Percentiles rank a stretch among this genome's conserved stretches.
Conservation (phyloP, 2,888 invertebrate genomes). For the Hyposoter dolosus region DNA sequence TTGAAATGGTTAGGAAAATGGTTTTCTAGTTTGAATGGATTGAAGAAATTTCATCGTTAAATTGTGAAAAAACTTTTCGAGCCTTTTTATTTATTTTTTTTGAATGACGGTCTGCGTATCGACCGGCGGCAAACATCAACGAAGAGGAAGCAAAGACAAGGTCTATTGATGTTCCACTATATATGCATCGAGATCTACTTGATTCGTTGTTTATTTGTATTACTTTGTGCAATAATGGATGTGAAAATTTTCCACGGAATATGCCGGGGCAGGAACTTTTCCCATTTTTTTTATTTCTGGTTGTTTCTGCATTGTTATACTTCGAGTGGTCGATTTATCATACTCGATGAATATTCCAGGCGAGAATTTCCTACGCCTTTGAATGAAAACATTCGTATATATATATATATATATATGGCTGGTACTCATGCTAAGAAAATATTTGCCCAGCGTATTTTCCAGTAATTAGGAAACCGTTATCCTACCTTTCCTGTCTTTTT, state of each 20-base stretch:
- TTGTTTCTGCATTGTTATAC: not conserved
- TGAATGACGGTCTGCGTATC: conserved; percentile 28
- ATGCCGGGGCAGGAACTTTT: not conserved
- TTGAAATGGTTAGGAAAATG: not conserved
- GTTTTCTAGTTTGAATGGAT: not conserved
- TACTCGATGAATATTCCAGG: conserved; percentile 46
- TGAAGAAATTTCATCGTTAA: not conserved
- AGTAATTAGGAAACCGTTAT: conserved; percentile 53
- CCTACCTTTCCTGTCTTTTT: conserved; percentile 5
- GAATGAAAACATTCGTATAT: not conserved
- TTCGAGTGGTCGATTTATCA: conserved; percentile 36
- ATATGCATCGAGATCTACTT: conserved; percentile 51
- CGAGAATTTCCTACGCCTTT: not conserved
- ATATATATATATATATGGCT: conserved; percentile 1
- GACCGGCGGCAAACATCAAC: not conserved
- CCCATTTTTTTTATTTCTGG: not conserved
- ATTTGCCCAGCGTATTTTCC: conserved; percentile 27
- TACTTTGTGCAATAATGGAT: conserved; percentile 19
- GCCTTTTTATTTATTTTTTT: conserved; percentile 35
- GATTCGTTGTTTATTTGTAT: conserved; percentile 26
- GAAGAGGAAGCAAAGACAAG: not conserved
- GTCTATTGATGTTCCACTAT: conserved; percentile 45
- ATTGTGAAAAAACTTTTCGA: not conserved
- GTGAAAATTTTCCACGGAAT: conserved; percentile 37
- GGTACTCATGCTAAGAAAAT: conserved; percentile 7